Conservation (phyloP, 2,888 invertebrate species). For the Megastigmus dorsalis region DNA sequence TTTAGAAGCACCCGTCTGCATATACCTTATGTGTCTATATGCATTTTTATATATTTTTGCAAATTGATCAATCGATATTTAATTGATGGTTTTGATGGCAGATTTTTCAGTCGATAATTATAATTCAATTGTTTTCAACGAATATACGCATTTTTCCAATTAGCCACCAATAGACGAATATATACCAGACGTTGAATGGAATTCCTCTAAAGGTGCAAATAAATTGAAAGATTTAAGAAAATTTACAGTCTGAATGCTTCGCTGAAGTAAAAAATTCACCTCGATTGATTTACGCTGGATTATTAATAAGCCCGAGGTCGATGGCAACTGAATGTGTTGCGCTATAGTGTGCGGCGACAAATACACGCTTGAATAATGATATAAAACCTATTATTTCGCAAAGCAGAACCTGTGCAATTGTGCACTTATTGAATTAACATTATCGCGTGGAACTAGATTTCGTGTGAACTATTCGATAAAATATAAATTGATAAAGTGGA, state of each 20-base stretch:
- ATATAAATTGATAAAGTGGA: too few relatives aligned
- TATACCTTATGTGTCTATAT: too few relatives aligned
- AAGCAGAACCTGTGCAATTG: not conserved
- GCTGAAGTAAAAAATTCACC: constrained; percentile 42
- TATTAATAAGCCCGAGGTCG: constrained; percentile 55
- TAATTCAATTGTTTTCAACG: too few relatives aligned
- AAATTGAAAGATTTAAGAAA: constrained; percentile 42
- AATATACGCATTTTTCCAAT: too few relatives aligned
- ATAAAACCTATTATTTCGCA: constrained; percentile 38
- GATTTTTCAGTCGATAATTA: too few relatives aligned
- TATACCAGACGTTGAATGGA: constrained; percentile 7
- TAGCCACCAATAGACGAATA: constrained; percentile 9
- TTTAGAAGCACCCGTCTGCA: too few relatives aligned
- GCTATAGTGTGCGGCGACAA: not conserved
- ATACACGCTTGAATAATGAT: constrained; percentile 29
- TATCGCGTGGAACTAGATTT: not conserved
- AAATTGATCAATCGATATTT: too few relatives aligned
- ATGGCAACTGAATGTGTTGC: constrained; percentile 22
- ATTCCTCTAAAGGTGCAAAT: constrained; percentile 14
- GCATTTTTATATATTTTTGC: too few relatives aligned
- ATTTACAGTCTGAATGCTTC: constrained; percentile 46
- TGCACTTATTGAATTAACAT: not conserved
- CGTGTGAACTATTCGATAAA: not conserved
- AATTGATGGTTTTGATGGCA: too few relatives aligned
- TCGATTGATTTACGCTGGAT: constrained; percentile 54